phyloP scores from a whole-genome alignment of 2,888 invertebrate species.

The Xylophagus ater region DNA sequence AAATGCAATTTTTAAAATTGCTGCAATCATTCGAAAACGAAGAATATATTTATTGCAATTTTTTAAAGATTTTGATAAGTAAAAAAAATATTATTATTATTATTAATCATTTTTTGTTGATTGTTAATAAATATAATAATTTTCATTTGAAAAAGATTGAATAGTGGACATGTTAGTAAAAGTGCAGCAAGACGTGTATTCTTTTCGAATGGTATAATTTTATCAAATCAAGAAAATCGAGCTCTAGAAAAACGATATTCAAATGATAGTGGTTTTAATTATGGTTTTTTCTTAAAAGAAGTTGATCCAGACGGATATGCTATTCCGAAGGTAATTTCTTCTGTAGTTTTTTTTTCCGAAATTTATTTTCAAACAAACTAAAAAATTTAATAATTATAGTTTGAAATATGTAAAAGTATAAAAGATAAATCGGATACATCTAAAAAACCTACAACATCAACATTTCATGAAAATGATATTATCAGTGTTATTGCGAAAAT shows the following conservation, averaged over 20 bases:
- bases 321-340: conserved; percentile 25
- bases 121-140: neutral
- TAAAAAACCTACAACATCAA: conserved; percentile 22
- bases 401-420: conserved; percentile 11
- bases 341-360: neutral
- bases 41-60: conserved; percentile 53
- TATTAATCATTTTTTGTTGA: neutral
- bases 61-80: conserved; percentile 63
- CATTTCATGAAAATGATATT: conserved; percentile 47
- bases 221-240: conserved; percentile 53
- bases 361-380: neutral
- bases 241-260: conserved; percentile 59
- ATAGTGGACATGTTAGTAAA: conserved; percentile 60
- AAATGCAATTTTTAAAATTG: conserved; percentile 50
- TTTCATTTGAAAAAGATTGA: conserved; percentile 40
- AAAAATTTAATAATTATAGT: conserved; percentile 15
- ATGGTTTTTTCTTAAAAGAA: conserved; percentile 56
- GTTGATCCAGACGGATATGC: conserved; percentile 37
- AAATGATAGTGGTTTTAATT: conserved; percentile 66
- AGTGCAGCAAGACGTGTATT: conserved; percentile 60
- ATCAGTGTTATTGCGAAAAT: conserved; percentile 61
- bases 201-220: conserved; percentile 53
- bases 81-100: conserved; percentile 11
- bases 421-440: conserved; percentile 4
- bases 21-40: conserved; percentile 49